phyloP scores from a whole-genome alignment of 92 coral and sea anemone species.

The Palythoa caribaeorum region DNA sequence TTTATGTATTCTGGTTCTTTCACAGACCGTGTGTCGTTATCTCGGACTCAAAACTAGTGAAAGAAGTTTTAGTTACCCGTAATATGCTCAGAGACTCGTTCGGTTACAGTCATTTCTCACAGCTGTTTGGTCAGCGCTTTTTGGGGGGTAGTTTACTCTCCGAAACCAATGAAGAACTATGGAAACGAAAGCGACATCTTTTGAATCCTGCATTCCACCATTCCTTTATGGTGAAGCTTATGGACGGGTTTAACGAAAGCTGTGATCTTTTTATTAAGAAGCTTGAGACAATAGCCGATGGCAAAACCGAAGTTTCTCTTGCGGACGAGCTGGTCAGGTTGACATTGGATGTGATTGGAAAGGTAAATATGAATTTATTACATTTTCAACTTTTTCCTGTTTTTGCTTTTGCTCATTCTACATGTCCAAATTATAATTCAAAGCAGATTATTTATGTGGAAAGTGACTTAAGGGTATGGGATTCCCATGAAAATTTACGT shows the following conservation, averaged over 20 bases:
- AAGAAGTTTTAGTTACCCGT: slow-evolving; percentile 81
- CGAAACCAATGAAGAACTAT: slow-evolving; percentile 67
- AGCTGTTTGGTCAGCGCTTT: slow-evolving; percentile 85
- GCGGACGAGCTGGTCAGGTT: slow-evolving; percentile 85
- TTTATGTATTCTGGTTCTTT: slow-evolving; percentile 90
- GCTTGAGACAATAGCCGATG: slow-evolving; percentile 79
- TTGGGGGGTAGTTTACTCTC: slow-evolving; percentile 85
- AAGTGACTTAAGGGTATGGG: no score
- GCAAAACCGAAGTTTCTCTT: slow-evolving; percentile 81
- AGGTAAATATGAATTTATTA: slow-evolving; percentile 53
- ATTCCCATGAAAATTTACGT: no score
- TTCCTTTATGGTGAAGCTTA: slow-evolving; percentile 53
- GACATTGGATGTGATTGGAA: slow-evolving; percentile 79
- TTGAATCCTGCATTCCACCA: slow-evolving; percentile 79
- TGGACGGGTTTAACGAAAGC: slow-evolving; percentile 70
- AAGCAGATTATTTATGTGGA: no score
- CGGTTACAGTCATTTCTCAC: slow-evolving; percentile 84
- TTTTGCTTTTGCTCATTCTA: no score
- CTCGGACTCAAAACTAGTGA: slow-evolving; percentile 79
- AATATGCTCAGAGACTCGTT: slow-evolving; percentile 82
- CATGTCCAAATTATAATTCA: no score
- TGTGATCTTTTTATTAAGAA: slow-evolving; percentile 82
- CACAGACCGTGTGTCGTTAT: slow-evolving; percentile 85
- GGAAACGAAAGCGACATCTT: slow-evolving; percentile 73
- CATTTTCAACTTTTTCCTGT: no score